Percentiles rank a stretch among this genome's conserved stretches.
Evolutionary conservation across 1,140 invertebrate genomes (phyloP).

Genomic region (Coelopa frigida): DNA sequence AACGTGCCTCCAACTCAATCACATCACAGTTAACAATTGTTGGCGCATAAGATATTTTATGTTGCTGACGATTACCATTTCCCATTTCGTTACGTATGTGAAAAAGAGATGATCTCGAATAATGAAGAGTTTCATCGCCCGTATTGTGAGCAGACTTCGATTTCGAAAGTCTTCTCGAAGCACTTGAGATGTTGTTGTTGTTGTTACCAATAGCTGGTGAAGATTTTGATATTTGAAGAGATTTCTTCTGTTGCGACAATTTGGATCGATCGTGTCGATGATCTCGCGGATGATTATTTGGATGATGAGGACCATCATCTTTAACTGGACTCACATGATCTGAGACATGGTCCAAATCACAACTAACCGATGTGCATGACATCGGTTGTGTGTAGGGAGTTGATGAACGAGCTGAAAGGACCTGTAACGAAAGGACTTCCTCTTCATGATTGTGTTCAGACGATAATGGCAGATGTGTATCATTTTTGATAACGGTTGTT

Average conservation of each 20-base stretch:
- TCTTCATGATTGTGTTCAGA: constrained; percentile 16
- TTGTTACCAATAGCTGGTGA: no score
- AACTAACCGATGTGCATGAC: constrained; percentile 31
- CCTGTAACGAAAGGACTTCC: constrained; percentile 28
- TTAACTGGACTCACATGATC: constrained; percentile 18
- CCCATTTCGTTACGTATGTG: constrained; percentile 33
- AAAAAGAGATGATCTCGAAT: constrained; percentile 25
- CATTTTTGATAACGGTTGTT: background rate
- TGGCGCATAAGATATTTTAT: constrained; percentile 21
- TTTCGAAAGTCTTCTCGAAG: constrained; percentile 11
- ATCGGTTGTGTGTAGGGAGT: constrained; percentile 32
- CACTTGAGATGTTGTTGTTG: no score
- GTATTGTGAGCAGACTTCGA: background rate
- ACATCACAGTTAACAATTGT: constrained; percentile 40
- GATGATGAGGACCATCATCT: constrained; percentile 9
- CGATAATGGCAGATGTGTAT: background rate
- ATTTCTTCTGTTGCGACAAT: no score
- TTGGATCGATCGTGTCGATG: no score
- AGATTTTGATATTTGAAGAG: no score
- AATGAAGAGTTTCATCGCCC: constrained; percentile 9
- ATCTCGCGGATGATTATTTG: no score
- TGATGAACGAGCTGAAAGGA: constrained; percentile 33
- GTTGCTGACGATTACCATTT: constrained; percentile 15
- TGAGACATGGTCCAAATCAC: constrained; percentile 26
- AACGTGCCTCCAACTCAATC: constrained; percentile 34